These are phyloP conservation scores for Lepilemur septentrionalis DNA, from an alignment of 2,797 vertebrate genomes.

Conservation along the genomic window DNA sequence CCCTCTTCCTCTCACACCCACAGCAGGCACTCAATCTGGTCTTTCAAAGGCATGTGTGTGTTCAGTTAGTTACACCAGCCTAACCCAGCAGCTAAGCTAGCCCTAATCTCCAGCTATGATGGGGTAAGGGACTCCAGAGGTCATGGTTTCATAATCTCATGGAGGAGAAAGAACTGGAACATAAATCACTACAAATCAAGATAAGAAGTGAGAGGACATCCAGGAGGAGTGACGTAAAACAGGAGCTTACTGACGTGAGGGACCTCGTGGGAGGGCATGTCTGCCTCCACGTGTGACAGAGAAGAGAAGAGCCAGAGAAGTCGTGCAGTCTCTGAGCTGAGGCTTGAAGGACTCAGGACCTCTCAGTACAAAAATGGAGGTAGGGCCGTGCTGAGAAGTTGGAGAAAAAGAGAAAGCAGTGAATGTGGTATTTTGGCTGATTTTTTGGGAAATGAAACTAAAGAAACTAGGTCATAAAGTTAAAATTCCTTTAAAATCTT, in stretches of 20 bases:
- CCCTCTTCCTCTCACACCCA: neutral
- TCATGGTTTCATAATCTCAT: neutral
- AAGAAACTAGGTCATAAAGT: neutral
- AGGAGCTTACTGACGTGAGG: neutral
- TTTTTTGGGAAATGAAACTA: neutral
- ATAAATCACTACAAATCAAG: neutral
- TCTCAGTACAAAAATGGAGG: accelerated
- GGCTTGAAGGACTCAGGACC: neutral
- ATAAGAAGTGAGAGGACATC: neutral
- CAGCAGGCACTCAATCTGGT: accelerated
- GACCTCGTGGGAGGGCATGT: neutral
- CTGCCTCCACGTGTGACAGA: neutral
- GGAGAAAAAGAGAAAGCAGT: neutral
- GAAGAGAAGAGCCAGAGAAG: neutral
- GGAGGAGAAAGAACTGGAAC: neutral
- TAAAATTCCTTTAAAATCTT: neutral
- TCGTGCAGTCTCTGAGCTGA: neutral
- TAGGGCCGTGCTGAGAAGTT: neutral
- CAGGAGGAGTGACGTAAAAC: neutral
- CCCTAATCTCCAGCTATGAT: neutral
- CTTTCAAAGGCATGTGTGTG: accelerated
- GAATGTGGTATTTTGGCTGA: neutral
- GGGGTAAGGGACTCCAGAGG: neutral
- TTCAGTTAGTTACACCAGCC: accelerated
- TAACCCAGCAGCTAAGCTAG: neutral